A percentile compares a stretch with the other conserved stretches of the same genome.
Conservation (phyloP, 64 coral and sea anemone genomes). For the Hydrozoanthus tunicans region DNA sequence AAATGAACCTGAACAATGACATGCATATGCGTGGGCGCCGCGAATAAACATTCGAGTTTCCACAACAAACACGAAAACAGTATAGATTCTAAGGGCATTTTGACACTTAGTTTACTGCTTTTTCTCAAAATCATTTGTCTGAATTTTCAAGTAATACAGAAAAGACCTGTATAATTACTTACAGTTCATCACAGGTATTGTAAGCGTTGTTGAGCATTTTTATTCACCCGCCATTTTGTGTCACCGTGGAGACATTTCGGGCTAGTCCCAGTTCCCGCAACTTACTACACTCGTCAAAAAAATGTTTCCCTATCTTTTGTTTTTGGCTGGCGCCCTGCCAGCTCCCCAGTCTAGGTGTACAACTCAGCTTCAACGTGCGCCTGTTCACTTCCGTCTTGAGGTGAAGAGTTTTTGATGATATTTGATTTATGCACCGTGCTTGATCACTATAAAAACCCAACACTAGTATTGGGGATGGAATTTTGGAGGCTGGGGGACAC, state of each 20-base stretch:
- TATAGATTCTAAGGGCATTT: background rate
- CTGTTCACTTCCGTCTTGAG: too few relatives aligned
- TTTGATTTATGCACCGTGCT: too few relatives aligned
- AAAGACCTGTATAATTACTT: background rate
- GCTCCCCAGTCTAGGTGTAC: too few relatives aligned
- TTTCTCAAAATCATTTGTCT: background rate
- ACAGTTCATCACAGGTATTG: background rate
- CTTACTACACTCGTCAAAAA: too few relatives aligned
- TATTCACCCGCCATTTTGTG: background rate
- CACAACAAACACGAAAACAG: constrained; percentile 6
- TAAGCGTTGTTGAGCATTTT: background rate
- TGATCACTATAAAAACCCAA: too few relatives aligned
- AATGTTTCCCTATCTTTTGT: too few relatives aligned
- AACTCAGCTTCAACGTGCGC: too few relatives aligned
- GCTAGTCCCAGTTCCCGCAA: background rate
- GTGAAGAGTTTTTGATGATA: too few relatives aligned
- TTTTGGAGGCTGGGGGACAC: too few relatives aligned
- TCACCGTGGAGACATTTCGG: background rate
- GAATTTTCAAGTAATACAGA: background rate
- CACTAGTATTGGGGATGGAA: too few relatives aligned
- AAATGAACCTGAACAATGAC: constrained; percentile 8
- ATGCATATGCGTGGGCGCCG: too few relatives aligned
- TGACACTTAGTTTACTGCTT: background rate
- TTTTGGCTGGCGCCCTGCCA: too few relatives aligned
- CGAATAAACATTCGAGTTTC: background rate